Conservation (phyloP, 2,888 invertebrate genomes). For the Cerceris ruficornis region DNA sequence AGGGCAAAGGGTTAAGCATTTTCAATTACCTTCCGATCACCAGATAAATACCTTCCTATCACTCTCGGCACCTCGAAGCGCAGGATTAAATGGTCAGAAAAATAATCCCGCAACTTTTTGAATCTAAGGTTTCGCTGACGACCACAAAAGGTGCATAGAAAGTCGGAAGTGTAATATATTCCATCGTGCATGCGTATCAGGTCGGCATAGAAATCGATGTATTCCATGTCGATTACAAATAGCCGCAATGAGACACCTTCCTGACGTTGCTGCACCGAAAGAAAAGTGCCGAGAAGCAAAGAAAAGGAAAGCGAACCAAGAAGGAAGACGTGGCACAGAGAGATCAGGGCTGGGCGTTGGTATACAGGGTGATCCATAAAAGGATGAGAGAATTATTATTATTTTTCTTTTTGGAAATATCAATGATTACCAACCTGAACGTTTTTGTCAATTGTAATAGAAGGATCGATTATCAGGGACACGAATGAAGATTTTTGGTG, state of each 20-base stretch:
- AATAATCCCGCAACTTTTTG: constrained; percentile 27
- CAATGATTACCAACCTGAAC: too few relatives aligned
- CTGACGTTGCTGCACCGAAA: constrained; percentile 27
- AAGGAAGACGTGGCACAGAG: constrained; percentile 18
- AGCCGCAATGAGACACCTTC: constrained; percentile 49
- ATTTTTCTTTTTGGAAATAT: too few relatives aligned
- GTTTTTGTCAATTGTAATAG: too few relatives aligned
- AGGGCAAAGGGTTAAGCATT: too few relatives aligned
- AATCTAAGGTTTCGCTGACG: constrained; percentile 42
- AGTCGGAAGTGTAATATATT: constrained; percentile 59
- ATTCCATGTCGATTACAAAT: constrained; percentile 49
- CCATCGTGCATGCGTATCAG: constrained; percentile 34
- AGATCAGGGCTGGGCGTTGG: constrained; percentile 23
- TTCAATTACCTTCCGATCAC: too few relatives aligned
- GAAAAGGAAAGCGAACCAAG: constrained; percentile 8
- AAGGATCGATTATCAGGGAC: too few relatives aligned
- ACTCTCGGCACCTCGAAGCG: not conserved
- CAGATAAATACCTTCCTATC: too few relatives aligned
- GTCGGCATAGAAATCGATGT: constrained; percentile 43
- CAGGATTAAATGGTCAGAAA: constrained; percentile 3
- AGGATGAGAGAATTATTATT: too few relatives aligned
- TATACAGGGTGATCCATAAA: not conserved
- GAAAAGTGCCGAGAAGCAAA: constrained; percentile 4
- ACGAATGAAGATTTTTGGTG: too few relatives aligned
- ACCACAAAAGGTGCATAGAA: constrained; percentile 52